Evolutionary conservation across 2,797 vertebrate genomes (phyloP).

Genomic region (Huso huso): DNA sequence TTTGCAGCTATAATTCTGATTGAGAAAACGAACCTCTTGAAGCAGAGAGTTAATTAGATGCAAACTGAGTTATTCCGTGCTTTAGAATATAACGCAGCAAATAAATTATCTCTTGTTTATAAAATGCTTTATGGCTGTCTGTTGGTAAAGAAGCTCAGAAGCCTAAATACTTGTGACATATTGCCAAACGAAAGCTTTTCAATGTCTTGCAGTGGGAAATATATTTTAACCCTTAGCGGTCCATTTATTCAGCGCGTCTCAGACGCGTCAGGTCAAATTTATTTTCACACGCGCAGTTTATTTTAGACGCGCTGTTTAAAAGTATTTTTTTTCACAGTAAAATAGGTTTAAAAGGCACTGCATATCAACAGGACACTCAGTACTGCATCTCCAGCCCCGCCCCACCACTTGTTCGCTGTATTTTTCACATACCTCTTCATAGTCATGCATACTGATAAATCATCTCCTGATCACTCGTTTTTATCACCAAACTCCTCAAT

Average conservation of each 20-base stretch:
- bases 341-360: too few relatives aligned
- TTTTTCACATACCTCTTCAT: too few relatives aligned
- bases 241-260: conserved; percentile 5
- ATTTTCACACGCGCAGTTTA: too few relatives aligned
- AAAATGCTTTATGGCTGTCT: conserved; percentile 58
- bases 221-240: not conserved
- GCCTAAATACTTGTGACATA: not conserved
- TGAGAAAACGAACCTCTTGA: conserved; percentile 46
- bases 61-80: conserved; percentile 46
- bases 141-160: conserved; percentile 44
- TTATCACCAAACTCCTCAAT: too few relatives aligned
- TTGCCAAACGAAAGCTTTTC: not conserved
- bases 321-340: too few relatives aligned
- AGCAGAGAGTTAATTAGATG: conserved; percentile 53
- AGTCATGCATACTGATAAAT: too few relatives aligned
- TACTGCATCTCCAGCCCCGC: too few relatives aligned
- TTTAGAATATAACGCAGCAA: conserved; percentile 37
- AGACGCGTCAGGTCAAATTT: too few relatives aligned
- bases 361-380: too few relatives aligned
- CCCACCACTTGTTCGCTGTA: too few relatives aligned
- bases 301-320: too few relatives aligned
- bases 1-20: conserved; percentile 46
- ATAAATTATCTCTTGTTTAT: conserved; percentile 59
- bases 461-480: too few relatives aligned
- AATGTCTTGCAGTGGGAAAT: not conserved